Evolutionary conservation across 1,140 invertebrate species (phyloP).

Genomic region (Aphis craccivora): DNA sequence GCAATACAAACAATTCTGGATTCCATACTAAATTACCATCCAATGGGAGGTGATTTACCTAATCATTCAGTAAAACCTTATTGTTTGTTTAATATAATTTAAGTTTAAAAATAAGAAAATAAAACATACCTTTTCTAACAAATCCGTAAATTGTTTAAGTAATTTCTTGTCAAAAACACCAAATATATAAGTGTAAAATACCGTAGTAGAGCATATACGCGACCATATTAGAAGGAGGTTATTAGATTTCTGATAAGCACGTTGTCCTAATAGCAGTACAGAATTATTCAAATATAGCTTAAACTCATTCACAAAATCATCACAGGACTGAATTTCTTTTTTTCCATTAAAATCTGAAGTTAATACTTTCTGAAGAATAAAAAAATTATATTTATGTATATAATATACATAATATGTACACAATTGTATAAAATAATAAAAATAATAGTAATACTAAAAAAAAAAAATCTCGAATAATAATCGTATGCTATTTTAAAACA

Average conservation of each 20-base stretch:
- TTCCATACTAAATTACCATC: conserved; percentile 53
- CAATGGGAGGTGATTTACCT: conserved; percentile 51
- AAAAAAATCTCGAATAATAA: too few species aligned
- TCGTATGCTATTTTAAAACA: neutral
- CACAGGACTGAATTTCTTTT: conserved; percentile 34
- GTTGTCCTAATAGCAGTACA: conserved; percentile 52
- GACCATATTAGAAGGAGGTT: conserved; percentile 37
- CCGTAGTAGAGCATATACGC: conserved; percentile 46
- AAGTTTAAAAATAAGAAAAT: neutral
- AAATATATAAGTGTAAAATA: conserved; percentile 55
- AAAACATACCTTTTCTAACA: conserved; percentile 42
- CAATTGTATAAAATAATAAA: neutral
- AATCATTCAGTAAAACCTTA: neutral
- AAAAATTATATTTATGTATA: conserved; percentile 48
- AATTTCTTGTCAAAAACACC: conserved; percentile 55
- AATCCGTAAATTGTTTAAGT: conserved; percentile 46
- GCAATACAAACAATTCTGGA: conserved; percentile 53
- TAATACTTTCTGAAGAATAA: conserved; percentile 35
- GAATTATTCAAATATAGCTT: conserved; percentile 48
- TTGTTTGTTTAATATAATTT: neutral
- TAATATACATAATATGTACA: conserved; percentile 61
- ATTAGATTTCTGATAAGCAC: conserved; percentile 36
- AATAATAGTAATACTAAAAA: neutral
- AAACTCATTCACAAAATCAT: conserved; percentile 40
- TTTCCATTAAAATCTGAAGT: conserved; percentile 41